Base-by-base conservation (phyloP, 2,888 invertebrate genomes). In the Dorcus parallelipipedus region DNA sequence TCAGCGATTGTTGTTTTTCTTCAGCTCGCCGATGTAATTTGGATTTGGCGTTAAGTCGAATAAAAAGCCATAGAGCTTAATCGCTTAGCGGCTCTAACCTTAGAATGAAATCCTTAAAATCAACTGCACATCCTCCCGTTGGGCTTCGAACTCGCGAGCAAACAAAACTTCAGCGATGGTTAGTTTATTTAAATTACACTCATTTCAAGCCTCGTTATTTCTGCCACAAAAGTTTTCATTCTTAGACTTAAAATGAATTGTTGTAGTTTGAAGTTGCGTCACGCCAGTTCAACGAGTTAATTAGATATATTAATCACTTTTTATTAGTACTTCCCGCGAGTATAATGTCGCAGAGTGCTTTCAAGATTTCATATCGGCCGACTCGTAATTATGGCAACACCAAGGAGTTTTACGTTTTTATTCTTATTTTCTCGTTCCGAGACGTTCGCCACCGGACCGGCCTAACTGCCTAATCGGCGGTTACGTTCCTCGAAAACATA, bases 301-400 rank as follows among this genome's bases (percentile, higher is more conserved):
- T 73, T 73, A 72, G 71, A 67, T 69, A 69, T 72, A 73, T 73
- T 73, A 73, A 73, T 73, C 72, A 72, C 71, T 72, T 73, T 73
- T 73, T 73, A 73, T 71, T 72, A 69, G 70, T 64, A 61, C 65
- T 67, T 65, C 68, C 68, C 68, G 67, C 63, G 68, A 68, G 67
- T 70, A 66, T 70, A 69, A 71, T 70, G 70, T 65, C 62, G 63
- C 60, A 63, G 66, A 69, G 66, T 67, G 68, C 63, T 66, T 63
- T 64, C 64, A 67, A 65, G 70, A 71, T 72, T 72, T 72, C 69
- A 71, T 70, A 69, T 69, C 64, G 69, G 58, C 54, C 61, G 59
- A 59, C 53, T 68, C 65, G 68, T 70, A 71, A 71, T 71, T 71
- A 71, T 68, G 63, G 64, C 56, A 64, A 65, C 64, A 64, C 61